Percentiles rank a stretch among this genome's conserved stretches.
Conservation (phyloP, 2,797 vertebrate species). For the Gadopsis marmoratus region DNA sequence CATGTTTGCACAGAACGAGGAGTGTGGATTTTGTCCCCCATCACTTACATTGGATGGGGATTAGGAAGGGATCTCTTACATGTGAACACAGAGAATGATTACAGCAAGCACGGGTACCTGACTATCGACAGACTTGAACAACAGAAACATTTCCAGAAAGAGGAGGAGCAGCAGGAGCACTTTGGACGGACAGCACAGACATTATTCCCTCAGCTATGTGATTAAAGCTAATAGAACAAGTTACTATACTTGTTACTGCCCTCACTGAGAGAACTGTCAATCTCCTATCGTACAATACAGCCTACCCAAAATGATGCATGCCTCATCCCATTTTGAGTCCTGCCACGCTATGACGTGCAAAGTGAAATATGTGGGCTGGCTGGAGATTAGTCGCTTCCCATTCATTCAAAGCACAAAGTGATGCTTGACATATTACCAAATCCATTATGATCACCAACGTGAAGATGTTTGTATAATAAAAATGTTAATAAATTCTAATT, state of each 20-base stretch:
- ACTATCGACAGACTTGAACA: neutral
- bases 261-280: slow-evolving; percentile 36
- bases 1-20: neutral
- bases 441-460: neutral
- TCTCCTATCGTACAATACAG: slow-evolving; percentile 38
- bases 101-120: neutral
- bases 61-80: too few species aligned
- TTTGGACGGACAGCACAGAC: neutral
- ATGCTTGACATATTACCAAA: slow-evolving; percentile 46
- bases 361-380: slow-evolving; percentile 51
- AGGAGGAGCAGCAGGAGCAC: neutral
- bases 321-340: slow-evolving; percentile 58
- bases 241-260: slow-evolving; percentile 19
- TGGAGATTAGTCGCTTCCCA: slow-evolving; percentile 41
- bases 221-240: slow-evolving; percentile 33
- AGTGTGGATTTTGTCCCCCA: neutral
- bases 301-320: slow-evolving; percentile 34
- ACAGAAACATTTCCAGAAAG: neutral
- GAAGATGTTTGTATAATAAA: neutral
- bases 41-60: slow-evolving; percentile 1
- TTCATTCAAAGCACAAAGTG: slow-evolving; percentile 45
- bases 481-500: slow-evolving; percentile 5
- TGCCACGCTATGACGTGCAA: slow-evolving; percentile 51
- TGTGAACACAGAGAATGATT: neutral
- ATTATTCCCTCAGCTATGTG: neutral